Evolutionary conservation across 2,113 vertebrate species (phyloP).

Genomic region (Pycnonotus jocosus): DNA sequence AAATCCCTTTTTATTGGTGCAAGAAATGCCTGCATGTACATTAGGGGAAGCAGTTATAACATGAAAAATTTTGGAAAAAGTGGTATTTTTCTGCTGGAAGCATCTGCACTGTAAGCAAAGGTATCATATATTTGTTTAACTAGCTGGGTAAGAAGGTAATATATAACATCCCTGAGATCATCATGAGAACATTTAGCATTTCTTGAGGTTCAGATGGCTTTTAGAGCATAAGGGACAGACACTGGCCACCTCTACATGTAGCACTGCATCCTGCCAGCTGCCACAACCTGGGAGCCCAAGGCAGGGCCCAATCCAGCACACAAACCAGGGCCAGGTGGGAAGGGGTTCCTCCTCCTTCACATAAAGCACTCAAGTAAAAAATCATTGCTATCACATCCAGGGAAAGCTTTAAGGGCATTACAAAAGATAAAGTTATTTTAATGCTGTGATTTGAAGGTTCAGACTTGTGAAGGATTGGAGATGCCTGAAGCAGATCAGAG

Average conservation of each 20-base stretch:
- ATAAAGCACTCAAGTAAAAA: not conserved
- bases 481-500: not conserved
- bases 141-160: not conserved
- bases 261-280: not conserved
- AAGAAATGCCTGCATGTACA: not conserved
- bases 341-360: not conserved
- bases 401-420: not conserved
- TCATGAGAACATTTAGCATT: not conserved
- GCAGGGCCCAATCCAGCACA: not conserved
- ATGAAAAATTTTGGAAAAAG: slow-evolving; percentile 15
- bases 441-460: not conserved
- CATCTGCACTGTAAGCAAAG: slow-evolving; percentile 7
- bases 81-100: slow-evolving; percentile 16
- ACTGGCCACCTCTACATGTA: not conserved
- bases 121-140: slow-evolving; percentile 48
- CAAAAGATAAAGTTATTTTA: not conserved
- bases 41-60: slow-evolving; percentile 15
- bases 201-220: not conserved
- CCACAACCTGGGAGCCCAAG: not conserved
- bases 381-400: not conserved
- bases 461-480: not conserved
- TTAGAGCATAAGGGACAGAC: not conserved
- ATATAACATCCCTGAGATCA: not conserved
- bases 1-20: not conserved
- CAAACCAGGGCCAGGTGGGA: not conserved